phyloP scores from a whole-genome alignment of 2,113 vertebrate species.

The Pycnonotus jocosus region DNA sequence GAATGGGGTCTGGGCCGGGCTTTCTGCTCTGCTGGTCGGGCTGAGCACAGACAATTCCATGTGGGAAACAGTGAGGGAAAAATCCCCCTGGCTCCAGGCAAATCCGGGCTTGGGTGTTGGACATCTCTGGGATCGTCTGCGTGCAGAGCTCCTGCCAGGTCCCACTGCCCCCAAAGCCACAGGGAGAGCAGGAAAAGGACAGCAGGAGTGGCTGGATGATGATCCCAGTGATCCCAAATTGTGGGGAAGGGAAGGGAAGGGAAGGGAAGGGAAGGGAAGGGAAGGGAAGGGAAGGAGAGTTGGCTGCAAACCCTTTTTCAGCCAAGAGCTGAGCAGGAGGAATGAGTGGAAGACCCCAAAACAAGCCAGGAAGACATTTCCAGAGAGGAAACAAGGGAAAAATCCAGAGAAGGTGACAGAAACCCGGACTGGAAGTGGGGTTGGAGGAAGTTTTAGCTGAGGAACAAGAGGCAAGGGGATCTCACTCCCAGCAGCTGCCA shows the following conservation, averaged over 20 bases:
- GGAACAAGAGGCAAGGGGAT: neutral
- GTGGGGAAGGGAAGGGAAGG: neutral
- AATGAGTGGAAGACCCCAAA: neutral
- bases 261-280: too few species aligned
- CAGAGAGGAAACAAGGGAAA: neutral
- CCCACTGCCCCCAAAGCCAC: neutral
- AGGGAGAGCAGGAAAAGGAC: neutral
- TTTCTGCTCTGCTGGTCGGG: neutral
- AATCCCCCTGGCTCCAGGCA: neutral
- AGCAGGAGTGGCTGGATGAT: neutral
- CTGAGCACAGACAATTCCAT: neutral
- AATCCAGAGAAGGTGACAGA: neutral
- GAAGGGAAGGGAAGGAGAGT: accelerated
- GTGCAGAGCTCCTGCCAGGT: neutral
- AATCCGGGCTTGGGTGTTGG: neutral
- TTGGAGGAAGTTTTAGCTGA: neutral
- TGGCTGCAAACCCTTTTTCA: neutral
- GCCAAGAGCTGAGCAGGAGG: neutral
- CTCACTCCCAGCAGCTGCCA: neutral
- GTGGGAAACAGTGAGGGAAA: neutral
- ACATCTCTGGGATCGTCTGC: neutral
- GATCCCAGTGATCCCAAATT: neutral
- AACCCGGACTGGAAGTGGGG: neutral
- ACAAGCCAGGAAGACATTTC: accelerated
- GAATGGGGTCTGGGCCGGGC: neutral